Percentiles rank a stretch among this genome's conserved stretches.
Evolutionary conservation across 1,140 invertebrate species (phyloP).

Genomic region (Cydia fagiglandana): DNA sequence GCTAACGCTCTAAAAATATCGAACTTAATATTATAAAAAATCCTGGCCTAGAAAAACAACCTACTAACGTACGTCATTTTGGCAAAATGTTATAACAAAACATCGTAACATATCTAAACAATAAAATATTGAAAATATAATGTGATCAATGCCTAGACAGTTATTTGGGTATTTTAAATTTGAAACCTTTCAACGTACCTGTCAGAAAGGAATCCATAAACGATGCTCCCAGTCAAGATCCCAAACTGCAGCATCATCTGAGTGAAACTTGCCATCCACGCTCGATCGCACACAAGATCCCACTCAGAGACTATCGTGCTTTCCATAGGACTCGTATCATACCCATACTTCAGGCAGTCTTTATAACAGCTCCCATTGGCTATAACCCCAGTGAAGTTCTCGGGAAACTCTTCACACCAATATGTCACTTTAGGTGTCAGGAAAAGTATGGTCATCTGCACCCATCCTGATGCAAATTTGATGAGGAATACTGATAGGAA

Average conservation of each 20-base stretch:
- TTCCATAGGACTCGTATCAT: constrained; percentile 70
- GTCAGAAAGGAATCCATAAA: constrained; percentile 79
- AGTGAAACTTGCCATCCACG: constrained; percentile 75
- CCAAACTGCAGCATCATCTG: constrained; percentile 78
- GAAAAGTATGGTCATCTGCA: constrained; percentile 79
- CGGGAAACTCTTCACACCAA: constrained; percentile 47
- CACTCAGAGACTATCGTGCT: constrained; percentile 79
- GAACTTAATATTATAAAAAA: too few relatives aligned
- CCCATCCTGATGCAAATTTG: constrained; percentile 80
- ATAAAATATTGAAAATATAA: not conserved
- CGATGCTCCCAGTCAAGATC: constrained; percentile 76
- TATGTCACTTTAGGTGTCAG: constrained; percentile 55
- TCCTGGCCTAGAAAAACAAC: too few relatives aligned
- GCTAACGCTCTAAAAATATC: too few relatives aligned
- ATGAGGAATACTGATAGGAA: constrained; percentile 76
- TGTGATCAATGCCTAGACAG: not conserved
- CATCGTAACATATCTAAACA: too few relatives aligned
- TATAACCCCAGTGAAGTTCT: constrained; percentile 41
- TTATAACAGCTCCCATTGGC: constrained; percentile 60
- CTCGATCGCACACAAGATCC: constrained; percentile 75
- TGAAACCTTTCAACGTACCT: constrained; percentile 49
- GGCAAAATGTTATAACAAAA: too few relatives aligned
- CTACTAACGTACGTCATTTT: too few relatives aligned
- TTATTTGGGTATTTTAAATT: not conserved
- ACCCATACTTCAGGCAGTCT: constrained; percentile 58